Percentiles rank a stretch among this genome's conserved stretches.
phyloP scores from a whole-genome alignment of 1,140 invertebrate genomes.

The Macrobrachium rosenbergii region DNA sequence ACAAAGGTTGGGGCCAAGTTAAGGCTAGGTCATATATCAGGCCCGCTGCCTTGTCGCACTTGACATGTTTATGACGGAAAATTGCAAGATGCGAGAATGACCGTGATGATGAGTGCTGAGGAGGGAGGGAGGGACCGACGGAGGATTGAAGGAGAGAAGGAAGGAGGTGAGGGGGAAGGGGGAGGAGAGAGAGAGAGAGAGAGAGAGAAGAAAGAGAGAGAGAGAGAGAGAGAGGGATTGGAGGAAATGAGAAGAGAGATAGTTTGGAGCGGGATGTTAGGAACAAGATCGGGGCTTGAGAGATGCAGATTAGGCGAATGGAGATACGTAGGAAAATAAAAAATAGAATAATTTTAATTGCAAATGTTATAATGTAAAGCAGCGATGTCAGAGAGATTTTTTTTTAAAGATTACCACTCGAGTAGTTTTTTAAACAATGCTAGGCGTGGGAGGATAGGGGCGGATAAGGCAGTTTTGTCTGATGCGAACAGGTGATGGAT shows the following conservation, averaged over 20 bases:
- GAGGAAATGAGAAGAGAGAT: neutral
- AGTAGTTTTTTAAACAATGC: too few relatives aligned
- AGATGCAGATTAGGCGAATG: neutral
- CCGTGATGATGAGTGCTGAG: conserved; percentile 25
- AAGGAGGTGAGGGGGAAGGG: conserved; percentile 6
- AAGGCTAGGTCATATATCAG: conserved; percentile 33
- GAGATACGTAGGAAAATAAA: too few relatives aligned
- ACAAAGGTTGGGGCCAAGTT: conserved; percentile 16
- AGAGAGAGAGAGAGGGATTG: neutral
- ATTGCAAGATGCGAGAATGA: conserved; percentile 51
- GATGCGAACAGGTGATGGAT: too few relatives aligned
- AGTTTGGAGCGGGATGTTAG: neutral
- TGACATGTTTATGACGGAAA: conserved; percentile 56
- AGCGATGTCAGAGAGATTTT: too few relatives aligned
- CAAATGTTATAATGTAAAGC: too few relatives aligned
- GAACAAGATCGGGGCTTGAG: neutral
- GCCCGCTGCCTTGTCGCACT: neutral
- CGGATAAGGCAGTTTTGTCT: too few relatives aligned
- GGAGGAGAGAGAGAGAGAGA: neutral
- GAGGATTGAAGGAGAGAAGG: conserved; percentile 10
- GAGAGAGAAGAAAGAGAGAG: neutral
- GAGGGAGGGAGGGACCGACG: neutral
- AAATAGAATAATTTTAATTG: too few relatives aligned
- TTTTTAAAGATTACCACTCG: too few relatives aligned
- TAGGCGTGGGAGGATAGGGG: too few relatives aligned